phyloP scores from a whole-genome alignment of 2,113 vertebrate genomes.

The Syngnathoides biaculeatus region DNA sequence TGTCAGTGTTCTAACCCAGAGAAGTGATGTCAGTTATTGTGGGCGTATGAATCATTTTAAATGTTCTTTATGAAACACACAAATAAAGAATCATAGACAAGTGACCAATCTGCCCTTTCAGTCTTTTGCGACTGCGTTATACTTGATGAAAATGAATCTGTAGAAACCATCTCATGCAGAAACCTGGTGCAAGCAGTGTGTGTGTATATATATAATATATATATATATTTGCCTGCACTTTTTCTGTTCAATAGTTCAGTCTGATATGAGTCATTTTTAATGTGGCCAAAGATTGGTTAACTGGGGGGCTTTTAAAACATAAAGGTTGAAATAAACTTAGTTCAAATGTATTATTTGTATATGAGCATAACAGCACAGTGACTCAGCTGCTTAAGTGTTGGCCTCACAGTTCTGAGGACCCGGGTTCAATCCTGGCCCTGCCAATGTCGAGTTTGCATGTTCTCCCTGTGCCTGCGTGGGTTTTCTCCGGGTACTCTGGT shows the following conservation, averaged over 20 bases:
- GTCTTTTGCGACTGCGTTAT: constrained; percentile 8
- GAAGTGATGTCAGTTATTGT: constrained; percentile 76
- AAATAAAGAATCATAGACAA: constrained; percentile 75
- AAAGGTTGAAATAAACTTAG: too few species aligned
- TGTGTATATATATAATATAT: too few species aligned
- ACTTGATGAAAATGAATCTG: background rate
- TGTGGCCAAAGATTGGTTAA: background rate
- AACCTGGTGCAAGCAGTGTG: background rate
- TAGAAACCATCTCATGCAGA: background rate
- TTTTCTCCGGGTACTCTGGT: too few species aligned
- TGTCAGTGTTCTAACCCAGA: constrained; percentile 77
- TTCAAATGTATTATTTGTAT: background rate
- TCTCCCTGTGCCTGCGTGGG: too few species aligned
- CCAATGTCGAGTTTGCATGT: too few species aligned
- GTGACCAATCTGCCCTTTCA: constrained; percentile 8
- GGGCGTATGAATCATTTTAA: constrained; percentile 74
- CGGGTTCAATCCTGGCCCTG: too few species aligned
- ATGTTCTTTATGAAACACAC: constrained; percentile 77
- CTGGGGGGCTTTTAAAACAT: background rate
- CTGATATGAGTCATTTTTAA: background rate
- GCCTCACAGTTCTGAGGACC: too few species aligned
- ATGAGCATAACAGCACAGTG: too few species aligned
- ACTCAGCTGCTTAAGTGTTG: too few species aligned
- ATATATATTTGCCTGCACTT: background rate
- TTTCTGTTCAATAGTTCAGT: background rate